A percentile compares a stretch with the other conserved stretches of the same genome.
These are phyloP conservation scores for Cephus rjabovi DNA, from an alignment of 2,888 invertebrate species.

Conservation along the genomic window DNA sequence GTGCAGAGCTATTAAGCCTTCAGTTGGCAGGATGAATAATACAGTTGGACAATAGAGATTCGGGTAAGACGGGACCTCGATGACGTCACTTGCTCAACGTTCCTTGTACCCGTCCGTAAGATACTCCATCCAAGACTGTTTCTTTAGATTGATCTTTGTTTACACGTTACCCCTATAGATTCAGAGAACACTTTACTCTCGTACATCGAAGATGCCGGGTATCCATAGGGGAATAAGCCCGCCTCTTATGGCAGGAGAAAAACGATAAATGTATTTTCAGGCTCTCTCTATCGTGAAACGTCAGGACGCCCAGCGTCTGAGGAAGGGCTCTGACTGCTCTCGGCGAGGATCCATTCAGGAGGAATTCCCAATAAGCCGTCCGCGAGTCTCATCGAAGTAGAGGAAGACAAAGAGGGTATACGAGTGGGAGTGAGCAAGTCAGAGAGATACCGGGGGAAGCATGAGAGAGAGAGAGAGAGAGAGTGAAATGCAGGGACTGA, in stretches of 20 bases:
- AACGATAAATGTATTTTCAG: background rate
- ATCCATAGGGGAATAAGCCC: background rate
- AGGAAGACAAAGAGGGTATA: background rate
- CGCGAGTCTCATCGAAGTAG: background rate
- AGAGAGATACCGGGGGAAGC: background rate
- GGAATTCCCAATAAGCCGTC: background rate
- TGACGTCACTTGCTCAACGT: background rate
- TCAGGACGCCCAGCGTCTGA: background rate
- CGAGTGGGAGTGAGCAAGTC: background rate
- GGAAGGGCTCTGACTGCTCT: background rate
- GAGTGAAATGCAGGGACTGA: constrained; percentile 21
- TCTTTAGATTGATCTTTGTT: background rate
- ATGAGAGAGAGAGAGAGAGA: constrained; percentile 10
- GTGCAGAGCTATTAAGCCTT: background rate
- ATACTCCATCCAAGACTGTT: background rate
- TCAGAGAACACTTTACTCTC: background rate
- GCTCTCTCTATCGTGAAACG: background rate
- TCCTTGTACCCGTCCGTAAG: background rate
- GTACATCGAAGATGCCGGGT: background rate
- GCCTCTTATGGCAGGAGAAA: background rate
- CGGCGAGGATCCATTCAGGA: background rate
- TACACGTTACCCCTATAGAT: background rate
- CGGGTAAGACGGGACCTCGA: background rate
- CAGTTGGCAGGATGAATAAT: background rate
- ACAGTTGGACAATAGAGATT: background rate